These are phyloP conservation scores for Drosophila meridionalis DNA, from an alignment of 2,888 invertebrate genomes.

Conservation along the genomic window DNA sequence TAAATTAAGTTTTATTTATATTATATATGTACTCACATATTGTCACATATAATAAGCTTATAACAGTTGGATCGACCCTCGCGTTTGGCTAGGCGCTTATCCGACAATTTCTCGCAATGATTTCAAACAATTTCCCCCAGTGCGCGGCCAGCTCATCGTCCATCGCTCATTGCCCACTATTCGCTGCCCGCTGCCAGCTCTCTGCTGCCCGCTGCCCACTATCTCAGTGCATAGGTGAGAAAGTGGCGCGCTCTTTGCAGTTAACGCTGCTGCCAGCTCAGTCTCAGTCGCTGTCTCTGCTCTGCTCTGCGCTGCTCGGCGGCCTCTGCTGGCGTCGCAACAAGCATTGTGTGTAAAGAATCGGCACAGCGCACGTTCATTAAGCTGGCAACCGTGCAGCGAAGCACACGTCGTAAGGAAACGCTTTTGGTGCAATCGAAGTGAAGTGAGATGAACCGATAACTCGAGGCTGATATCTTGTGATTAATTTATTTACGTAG, in stretches of 20 bases:
- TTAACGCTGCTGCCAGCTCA: constrained; percentile 15
- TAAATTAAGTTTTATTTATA: background rate
- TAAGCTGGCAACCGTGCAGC: constrained; percentile 62
- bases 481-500: constrained; percentile 57
- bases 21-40: background rate
- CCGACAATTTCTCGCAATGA: constrained; percentile 57
- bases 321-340: constrained; percentile 38
- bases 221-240: constrained; percentile 43
- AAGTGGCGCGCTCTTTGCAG: constrained; percentile 51
- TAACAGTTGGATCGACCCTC: constrained; percentile 2
- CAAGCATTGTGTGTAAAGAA: constrained; percentile 64
- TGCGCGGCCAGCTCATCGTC: constrained; percentile 67
- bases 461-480: constrained; percentile 63
- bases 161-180: constrained; percentile 30
- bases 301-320: background rate
- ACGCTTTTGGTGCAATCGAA: constrained; percentile 28
- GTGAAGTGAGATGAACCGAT: constrained; percentile 66
- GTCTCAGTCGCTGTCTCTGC: background rate
- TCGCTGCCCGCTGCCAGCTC: constrained; percentile 1
- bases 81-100: constrained; percentile 12
- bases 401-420: constrained; percentile 52
- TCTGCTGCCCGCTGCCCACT: background rate
- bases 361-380: constrained; percentile 60
- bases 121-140: constrained; percentile 65
- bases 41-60: too few species aligned